Conservation (phyloP, 2,888 invertebrate genomes). For the Tachina fera region DNA sequence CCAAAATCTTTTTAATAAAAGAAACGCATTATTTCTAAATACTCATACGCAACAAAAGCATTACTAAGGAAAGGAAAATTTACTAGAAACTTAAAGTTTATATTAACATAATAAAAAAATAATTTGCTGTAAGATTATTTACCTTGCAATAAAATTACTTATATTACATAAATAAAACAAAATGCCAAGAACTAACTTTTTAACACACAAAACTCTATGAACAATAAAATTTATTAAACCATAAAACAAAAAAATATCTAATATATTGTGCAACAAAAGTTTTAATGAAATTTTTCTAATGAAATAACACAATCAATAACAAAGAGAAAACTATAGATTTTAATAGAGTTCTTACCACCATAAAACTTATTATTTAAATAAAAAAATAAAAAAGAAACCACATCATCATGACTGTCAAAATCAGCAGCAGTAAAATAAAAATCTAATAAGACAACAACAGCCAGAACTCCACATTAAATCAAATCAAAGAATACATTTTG, state of each 20-base stretch:
- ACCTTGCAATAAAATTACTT: background rate
- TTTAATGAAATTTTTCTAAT: background rate
- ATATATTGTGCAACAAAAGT: constrained; percentile 14
- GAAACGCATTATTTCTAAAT: background rate
- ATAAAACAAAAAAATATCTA: background rate
- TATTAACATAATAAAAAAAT: background rate
- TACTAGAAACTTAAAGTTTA: background rate
- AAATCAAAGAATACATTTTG: constrained; percentile 46
- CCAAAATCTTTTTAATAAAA: too few species aligned
- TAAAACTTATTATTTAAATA: background rate
- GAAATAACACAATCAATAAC: constrained; percentile 14
- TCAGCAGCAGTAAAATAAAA: constrained; percentile 6
- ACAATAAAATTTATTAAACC: background rate
- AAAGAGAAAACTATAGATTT: constrained; percentile 2
- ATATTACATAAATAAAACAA: background rate
- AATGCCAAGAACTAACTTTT: background rate
- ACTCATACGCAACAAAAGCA: constrained; percentile 37
- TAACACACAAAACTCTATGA: background rate
- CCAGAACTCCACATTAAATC: constrained; percentile 9
- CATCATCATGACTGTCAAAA: constrained; percentile 6
- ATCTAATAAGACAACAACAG: background rate
- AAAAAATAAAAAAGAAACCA: background rate
- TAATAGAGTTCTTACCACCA: background rate
- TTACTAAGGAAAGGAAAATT: background rate
- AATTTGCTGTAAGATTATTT: background rate